A percentile compares a stretch with the other conserved stretches of the same genome.
Conservation (phyloP, 2,797 vertebrate genomes). For the Gymnothorax reevesii region DNA sequence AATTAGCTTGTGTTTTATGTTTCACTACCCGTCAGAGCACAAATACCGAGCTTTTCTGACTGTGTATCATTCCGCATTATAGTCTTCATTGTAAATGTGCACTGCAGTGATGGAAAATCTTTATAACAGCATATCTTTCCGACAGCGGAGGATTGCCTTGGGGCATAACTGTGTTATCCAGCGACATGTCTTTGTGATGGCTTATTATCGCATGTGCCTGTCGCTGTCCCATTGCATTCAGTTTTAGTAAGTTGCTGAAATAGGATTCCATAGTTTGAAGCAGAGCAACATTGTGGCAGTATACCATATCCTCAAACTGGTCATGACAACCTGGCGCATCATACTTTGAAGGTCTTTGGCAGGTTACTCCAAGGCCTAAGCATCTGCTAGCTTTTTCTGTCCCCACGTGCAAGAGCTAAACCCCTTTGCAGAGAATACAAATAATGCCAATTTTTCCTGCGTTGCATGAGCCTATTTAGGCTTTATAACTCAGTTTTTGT, state of each 20-base stretch:
- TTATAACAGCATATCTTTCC: neutral
- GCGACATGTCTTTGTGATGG: neutral
- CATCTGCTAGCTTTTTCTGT: no score
- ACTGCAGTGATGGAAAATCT: neutral
- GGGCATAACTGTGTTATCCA: neutral
- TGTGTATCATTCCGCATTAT: neutral
- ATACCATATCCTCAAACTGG: neutral
- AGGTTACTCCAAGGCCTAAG: no score
- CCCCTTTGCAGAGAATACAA: no score
- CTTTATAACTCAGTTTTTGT: no score
- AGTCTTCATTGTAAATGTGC: neutral
- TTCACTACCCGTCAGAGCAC: neutral
- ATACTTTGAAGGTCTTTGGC: no score
- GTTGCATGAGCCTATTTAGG: no score
- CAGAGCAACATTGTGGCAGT: neutral
- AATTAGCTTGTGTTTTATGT: neutral
- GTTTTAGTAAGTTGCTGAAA: neutral
- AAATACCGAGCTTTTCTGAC: neutral
- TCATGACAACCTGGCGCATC: neutral
- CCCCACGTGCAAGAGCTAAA: no score
- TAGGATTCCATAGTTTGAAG: neutral
- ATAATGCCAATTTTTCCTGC: no score
- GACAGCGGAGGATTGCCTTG: no score
- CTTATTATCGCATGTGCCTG: neutral
- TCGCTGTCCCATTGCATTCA: neutral